These are phyloP conservation scores for Xiphorhynchus elegans DNA, from an alignment of 2,113 vertebrate species.

Conservation along the genomic window DNA sequence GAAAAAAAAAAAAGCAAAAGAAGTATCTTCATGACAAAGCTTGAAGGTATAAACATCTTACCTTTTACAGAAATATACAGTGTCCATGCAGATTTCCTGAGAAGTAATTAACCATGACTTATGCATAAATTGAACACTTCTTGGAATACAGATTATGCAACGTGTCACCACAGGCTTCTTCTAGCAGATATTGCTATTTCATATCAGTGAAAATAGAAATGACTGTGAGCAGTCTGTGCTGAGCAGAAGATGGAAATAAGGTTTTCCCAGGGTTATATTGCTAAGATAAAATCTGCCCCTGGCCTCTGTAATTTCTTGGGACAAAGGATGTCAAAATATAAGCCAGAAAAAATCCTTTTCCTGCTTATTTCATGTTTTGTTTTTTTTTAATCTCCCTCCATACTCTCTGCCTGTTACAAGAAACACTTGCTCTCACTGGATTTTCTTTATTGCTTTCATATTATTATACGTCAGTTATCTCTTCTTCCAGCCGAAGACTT, in stretches of 20 bases:
- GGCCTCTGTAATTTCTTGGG: not conserved
- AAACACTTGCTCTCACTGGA: fast-evolving
- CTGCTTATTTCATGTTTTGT: not conserved
- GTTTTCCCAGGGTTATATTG: not conserved
- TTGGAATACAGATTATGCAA: not conserved
- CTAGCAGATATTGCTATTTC: not conserved
- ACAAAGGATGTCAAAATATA: not conserved
- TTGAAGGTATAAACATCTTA: not conserved
- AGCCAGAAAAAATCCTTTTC: not conserved
- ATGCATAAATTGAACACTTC: not conserved
- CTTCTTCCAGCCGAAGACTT: not conserved
- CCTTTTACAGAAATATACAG: not conserved
- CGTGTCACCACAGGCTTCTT: not conserved
- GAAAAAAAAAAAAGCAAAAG: not conserved
- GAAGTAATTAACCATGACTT: not conserved
- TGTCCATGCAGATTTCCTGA: not conserved
- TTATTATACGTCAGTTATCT: not conserved
- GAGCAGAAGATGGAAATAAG: not conserved
- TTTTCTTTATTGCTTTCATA: not conserved
- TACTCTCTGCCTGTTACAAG: not conserved
- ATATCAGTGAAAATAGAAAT: not conserved
- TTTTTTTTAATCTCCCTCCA: not conserved
- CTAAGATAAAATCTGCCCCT: not conserved
- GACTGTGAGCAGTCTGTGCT: not conserved
- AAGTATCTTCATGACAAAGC: not conserved